These are phyloP conservation scores for Sebastes wilsoni DNA, from an alignment of 2,797 vertebrate species.

Conservation along the genomic window DNA sequence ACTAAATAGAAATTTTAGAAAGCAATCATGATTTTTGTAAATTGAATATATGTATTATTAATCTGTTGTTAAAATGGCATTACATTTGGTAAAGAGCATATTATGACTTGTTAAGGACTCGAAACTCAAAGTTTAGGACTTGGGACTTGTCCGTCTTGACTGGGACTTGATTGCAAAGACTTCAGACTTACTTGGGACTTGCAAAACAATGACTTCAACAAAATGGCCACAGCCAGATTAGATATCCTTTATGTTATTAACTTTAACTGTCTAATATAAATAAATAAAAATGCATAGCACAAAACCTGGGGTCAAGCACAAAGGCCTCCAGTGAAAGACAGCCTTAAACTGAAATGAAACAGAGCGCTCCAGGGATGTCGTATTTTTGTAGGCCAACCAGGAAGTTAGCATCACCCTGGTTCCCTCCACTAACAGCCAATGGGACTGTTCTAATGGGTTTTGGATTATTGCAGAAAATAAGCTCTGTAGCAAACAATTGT, in stretches of 20 bases:
- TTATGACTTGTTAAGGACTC: too few relatives aligned
- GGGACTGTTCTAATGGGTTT: too few relatives aligned
- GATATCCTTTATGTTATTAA: not conserved
- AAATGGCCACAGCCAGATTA: not conserved
- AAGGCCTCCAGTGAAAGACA: not conserved
- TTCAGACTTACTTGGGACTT: too few relatives aligned
- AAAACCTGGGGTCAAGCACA: not conserved
- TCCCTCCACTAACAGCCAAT: too few relatives aligned
- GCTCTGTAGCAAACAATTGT: fast-evolving
- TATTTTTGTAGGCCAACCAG: too few relatives aligned
- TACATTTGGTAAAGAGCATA: too few relatives aligned
- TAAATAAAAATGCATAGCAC: not conserved
- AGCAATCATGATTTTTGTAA: not conserved
- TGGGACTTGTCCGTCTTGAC: fast-evolving
- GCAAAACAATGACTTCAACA: not conserved
- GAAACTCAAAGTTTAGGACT: too few relatives aligned
- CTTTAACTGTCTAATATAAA: not conserved
- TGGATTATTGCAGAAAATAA: too few relatives aligned
- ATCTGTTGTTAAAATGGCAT: not conserved
- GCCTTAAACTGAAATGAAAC: not conserved
- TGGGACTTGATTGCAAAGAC: fast-evolving
- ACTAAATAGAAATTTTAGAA: not conserved
- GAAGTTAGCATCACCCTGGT: too few relatives aligned
- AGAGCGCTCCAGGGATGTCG: too few relatives aligned
- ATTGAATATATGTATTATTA: not conserved